Conservation (phyloP, 1,140 invertebrate species). For the Armadillidium nasatum region DNA sequence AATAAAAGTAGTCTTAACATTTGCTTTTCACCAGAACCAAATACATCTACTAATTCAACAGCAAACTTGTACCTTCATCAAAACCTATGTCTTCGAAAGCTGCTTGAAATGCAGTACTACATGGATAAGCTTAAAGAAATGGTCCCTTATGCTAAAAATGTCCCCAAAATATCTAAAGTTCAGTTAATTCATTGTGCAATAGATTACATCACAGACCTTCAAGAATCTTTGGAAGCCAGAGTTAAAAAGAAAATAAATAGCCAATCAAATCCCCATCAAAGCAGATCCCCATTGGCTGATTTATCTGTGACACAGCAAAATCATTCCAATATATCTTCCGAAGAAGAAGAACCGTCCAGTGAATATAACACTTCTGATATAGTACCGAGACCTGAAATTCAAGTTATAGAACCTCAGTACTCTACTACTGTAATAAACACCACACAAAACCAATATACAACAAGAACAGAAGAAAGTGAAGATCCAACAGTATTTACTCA, state of each 20-base stretch:
- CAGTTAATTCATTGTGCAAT: conserved; percentile 40
- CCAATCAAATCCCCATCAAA: not conserved
- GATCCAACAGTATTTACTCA: too few relatives aligned
- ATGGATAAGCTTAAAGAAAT: conserved; percentile 36
- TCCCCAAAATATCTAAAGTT: conserved; percentile 26
- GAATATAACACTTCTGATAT: too few relatives aligned
- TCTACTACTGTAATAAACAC: too few relatives aligned
- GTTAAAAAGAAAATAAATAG: conserved; percentile 25
- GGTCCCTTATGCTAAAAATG: conserved; percentile 31
- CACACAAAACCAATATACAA: too few relatives aligned
- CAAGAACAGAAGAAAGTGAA: too few relatives aligned
- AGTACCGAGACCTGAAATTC: too few relatives aligned
- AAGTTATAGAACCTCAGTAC: too few relatives aligned
- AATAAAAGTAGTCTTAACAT: not conserved
- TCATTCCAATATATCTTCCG: not conserved
- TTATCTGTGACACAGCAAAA: not conserved
- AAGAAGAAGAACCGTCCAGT: not conserved
- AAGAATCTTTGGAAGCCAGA: conserved; percentile 34
- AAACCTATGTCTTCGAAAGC: not conserved
- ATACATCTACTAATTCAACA: not conserved
- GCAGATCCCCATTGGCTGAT: not conserved
- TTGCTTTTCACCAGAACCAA: not conserved
- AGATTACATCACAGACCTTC: conserved; percentile 42
- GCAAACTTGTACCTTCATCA: not conserved
- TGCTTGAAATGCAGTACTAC: conserved; percentile 34